Evolutionary conservation across 2,797 vertebrate genomes (phyloP).

Genomic region (Periparus ater): DNA sequence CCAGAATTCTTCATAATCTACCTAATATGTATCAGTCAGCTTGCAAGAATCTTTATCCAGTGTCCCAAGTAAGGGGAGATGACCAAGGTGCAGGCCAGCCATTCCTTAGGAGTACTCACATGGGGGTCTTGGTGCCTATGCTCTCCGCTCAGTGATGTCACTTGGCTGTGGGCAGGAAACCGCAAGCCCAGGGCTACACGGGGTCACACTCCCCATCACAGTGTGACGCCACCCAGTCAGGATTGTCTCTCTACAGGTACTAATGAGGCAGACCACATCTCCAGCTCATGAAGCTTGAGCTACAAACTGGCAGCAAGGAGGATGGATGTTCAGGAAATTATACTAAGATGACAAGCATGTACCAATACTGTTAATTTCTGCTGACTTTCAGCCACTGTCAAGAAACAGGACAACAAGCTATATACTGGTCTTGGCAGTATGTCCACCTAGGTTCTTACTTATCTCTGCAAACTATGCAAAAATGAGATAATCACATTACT

Average conservation of each 20-base stretch:
- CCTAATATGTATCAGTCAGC: background rate
- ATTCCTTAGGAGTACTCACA: rapidly evolving
- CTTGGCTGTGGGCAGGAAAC: background rate
- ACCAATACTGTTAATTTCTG: background rate
- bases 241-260: background rate
- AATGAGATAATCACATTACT: background rate
- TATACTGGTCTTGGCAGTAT: background rate
- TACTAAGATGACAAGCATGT: background rate
- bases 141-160: rapidly evolving
- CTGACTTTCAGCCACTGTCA: background rate
- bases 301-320: background rate
- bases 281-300: background rate
- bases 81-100: background rate
- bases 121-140: rapidly evolving
- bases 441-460: background rate
- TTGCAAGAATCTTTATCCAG: background rate
- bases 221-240: background rate
- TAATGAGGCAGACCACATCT: background rate
- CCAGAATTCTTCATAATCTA: background rate
- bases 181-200: rapidly evolving
- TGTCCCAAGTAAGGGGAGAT: background rate
- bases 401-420: background rate
- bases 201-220: background rate
- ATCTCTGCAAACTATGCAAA: background rate
- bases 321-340: background rate